A percentile compares a stretch with the other conserved stretches of the same genome.
These are phyloP conservation scores for Dinocampus coccinellae DNA, from an alignment of 2,888 invertebrate genomes.

Conservation along the genomic window DNA sequence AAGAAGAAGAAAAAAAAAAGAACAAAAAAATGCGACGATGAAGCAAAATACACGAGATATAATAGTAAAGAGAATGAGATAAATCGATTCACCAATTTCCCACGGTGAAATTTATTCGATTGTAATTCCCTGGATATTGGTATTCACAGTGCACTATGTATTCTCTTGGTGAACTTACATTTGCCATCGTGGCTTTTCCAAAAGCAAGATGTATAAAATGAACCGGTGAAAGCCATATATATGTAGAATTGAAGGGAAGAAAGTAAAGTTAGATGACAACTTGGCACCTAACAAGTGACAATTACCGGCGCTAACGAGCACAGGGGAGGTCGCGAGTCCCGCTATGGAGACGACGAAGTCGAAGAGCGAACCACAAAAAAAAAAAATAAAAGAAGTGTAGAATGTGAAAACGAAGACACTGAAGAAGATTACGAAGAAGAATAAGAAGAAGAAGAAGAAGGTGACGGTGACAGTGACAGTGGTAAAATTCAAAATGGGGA, in stretches of 20 bases:
- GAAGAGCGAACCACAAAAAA: constrained; percentile 1
- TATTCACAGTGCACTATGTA: not conserved
- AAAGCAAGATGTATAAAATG: not conserved
- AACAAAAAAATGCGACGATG: too few relatives aligned
- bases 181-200: not conserved
- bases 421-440: not conserved
- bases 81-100: constrained; percentile 25
- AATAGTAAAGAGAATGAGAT: too few relatives aligned
- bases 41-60: too few relatives aligned
- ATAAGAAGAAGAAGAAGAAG: not conserved
- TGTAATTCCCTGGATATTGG: constrained; percentile 14
- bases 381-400: not conserved
- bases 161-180: constrained; percentile 23
- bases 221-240: constrained; percentile 18
- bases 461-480: not conserved
- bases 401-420: not conserved
- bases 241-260: constrained; percentile 7
- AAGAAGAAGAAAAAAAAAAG: not conserved
- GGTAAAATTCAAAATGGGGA: not conserved
- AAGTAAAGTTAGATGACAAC: constrained; percentile 38
- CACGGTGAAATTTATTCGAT: not conserved
- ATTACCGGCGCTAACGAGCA: constrained; percentile 60
- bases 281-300: constrained; percentile 59
- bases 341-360: not conserved
- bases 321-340: constrained; percentile 38